Evolutionary conservation across 2,797 vertebrate species (phyloP).

Genomic region (Pseudocheirus occidentalis): DNA sequence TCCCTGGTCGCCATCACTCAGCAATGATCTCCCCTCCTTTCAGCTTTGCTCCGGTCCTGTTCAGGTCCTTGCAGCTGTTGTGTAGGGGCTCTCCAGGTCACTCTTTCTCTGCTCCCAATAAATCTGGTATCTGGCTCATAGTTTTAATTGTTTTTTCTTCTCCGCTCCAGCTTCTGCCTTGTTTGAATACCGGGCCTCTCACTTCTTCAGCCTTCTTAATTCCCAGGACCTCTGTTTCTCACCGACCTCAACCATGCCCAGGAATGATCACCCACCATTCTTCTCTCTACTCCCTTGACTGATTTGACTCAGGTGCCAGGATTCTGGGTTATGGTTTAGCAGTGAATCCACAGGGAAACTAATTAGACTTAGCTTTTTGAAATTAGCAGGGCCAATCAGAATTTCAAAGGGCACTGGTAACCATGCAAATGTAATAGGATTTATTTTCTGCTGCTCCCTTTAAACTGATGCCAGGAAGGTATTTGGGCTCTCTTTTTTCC

Average conservation of each 20-base stretch:
- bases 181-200: neutral
- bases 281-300: neutral
- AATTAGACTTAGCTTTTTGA: neutral
- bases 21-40: neutral
- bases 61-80: neutral
- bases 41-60: neutral
- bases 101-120: neutral
- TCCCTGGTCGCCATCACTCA: neutral
- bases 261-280: neutral
- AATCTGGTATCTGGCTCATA: neutral
- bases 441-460: neutral
- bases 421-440: neutral
- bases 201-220: neutral
- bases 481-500: neutral
- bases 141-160: neutral
- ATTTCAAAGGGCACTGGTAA: neutral
- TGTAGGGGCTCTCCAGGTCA: neutral
- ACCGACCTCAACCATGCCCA: neutral
- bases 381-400: slow-evolving; percentile 1
- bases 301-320: neutral
- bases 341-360: neutral
- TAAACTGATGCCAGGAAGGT: neutral
- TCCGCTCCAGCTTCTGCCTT: neutral
- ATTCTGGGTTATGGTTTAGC: neutral
- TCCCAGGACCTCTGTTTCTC: neutral